Conservation (phyloP, 92 coral and sea anemone species). For the Palythoa grandiflora region DNA sequence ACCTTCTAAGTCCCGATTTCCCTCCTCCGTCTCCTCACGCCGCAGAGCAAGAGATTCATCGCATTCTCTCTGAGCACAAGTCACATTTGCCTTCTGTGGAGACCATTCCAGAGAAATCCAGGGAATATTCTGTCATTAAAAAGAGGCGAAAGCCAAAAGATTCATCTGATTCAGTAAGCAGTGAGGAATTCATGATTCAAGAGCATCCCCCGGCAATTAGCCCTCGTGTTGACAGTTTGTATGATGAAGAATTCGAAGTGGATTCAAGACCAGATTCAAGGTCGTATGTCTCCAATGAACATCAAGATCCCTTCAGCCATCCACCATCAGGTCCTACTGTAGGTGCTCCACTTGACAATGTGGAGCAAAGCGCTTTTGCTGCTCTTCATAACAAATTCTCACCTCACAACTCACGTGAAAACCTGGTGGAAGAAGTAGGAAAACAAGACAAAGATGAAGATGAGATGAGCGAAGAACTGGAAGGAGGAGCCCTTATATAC, state of each 20-base stretch:
- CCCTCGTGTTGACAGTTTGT: constrained; percentile 74
- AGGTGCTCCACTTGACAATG: constrained; percentile 1
- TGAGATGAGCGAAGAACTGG: constrained; percentile 45
- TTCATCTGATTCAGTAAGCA: constrained; percentile 16
- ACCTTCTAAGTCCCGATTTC: constrained; percentile 76
- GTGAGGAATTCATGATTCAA: constrained; percentile 17
- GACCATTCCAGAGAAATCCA: constrained; percentile 50
- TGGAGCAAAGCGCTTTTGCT: constrained; percentile 54
- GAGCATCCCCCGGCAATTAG: constrained; percentile 30
- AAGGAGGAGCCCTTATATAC: constrained; percentile 76
- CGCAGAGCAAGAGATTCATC: constrained; percentile 81
- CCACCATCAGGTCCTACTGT: constrained; percentile 49
- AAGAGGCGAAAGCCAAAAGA: constrained; percentile 30
- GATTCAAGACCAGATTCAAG: constrained; percentile 4
- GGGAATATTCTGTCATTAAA: constrained; percentile 19
- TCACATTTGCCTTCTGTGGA: constrained; percentile 15
- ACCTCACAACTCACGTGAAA: constrained; percentile 70
- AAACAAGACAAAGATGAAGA: constrained; percentile 35
- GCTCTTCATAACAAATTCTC: constrained; percentile 72
- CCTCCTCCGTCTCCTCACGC: constrained; percentile 91
- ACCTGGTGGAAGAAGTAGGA: constrained; percentile 46
- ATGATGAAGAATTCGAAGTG: constrained; percentile 60
- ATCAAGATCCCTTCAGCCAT: constrained; percentile 79
- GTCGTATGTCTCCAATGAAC: constrained; percentile 22
- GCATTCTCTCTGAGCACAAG: constrained; percentile 58